Base-by-base conservation (phyloP, 1,140 invertebrate species). In the Drosophila ercepeae region DNA sequence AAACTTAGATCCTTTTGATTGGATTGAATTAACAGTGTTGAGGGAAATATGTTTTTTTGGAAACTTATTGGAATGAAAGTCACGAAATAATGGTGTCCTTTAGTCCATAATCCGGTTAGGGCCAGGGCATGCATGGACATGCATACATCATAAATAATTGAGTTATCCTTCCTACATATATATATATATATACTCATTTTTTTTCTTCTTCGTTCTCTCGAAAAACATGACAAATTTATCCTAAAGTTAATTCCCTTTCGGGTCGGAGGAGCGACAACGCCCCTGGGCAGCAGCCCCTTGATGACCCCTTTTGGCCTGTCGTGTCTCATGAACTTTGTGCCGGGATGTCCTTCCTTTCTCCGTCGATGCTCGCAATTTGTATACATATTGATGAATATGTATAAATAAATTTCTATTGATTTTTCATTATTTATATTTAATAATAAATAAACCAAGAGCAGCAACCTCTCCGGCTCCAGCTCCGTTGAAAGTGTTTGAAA, bases 391-490 rank as follows among this genome's bases (percentile, higher is more conserved):
- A 73, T 73, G 70, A 64, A 64, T 73, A 64, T 73, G 69, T 74
- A 74, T 74, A 74, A 74, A 74, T 74, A 74, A 74, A 74, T 74
- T 74, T 74, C 51, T 74, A 74, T 74, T 74, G 71, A 74, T 74
- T 74, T 74, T 74, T 74, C 69, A 74, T 74, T 74, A 74, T 74
- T 73, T 74, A 65, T 74, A 65, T 74, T 74, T 74, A 74, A 74
- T 74, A 73, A 74, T 74, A 74, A 73, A 74, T 73, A 73, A 73
- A 72, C 41, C 48, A 23, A 44, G 11, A 16, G 4, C 34, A 39
- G 13, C 25, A 14, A 11, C 9, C 25, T 25, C 32, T 29, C 23
- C 16, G 16, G 13, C 21, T 32, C n/a, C 7, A 36, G 9, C 6
- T 16, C 50, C 8, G 8, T 29, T 13, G 59, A 65, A 64, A 51